Evolutionary conservation across 2,888 invertebrate species (phyloP).

Genomic region (Galerucella pusilla): DNA sequence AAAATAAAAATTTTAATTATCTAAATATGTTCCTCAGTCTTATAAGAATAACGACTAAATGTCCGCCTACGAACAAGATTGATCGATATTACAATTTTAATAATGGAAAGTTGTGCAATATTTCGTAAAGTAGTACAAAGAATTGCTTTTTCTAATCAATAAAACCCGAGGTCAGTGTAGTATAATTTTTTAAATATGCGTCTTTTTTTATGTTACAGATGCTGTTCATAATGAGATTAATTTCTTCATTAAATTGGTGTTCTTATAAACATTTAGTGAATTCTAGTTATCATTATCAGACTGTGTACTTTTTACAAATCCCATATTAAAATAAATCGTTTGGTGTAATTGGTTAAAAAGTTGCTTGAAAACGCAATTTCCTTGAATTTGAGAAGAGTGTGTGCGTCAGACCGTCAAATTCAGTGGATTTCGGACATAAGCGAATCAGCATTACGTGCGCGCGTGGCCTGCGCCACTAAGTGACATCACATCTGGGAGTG

Average conservation of each 20-base stretch:
- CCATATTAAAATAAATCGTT: slow-evolving; percentile 38
- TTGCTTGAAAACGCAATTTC: background rate
- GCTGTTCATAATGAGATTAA: slow-evolving; percentile 55
- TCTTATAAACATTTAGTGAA: slow-evolving; percentile 58
- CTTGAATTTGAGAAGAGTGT: background rate
- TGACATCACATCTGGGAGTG: slow-evolving; percentile 29
- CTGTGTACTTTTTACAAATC: slow-evolving; percentile 52
- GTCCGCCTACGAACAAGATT: background rate
- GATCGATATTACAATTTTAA: background rate
- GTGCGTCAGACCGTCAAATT: background rate
- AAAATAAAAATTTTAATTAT: too few species aligned
- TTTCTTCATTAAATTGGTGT: slow-evolving; percentile 55
- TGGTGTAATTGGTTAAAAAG: background rate
- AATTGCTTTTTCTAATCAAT: background rate
- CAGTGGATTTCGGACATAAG: background rate
- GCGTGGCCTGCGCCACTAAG: slow-evolving; percentile 22
- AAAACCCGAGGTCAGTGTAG: background rate
- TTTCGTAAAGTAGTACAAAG: background rate
- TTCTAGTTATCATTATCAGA: slow-evolving; percentile 58
- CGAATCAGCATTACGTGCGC: background rate
- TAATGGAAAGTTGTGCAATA: background rate
- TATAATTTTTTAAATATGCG: background rate
- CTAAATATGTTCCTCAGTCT: too few species aligned
- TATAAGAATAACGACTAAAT: too few species aligned
- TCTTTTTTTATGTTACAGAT: slow-evolving; percentile 50